phyloP scores from a whole-genome alignment of 2,797 vertebrate genomes.

The Xiphophorus birchmanni region DNA sequence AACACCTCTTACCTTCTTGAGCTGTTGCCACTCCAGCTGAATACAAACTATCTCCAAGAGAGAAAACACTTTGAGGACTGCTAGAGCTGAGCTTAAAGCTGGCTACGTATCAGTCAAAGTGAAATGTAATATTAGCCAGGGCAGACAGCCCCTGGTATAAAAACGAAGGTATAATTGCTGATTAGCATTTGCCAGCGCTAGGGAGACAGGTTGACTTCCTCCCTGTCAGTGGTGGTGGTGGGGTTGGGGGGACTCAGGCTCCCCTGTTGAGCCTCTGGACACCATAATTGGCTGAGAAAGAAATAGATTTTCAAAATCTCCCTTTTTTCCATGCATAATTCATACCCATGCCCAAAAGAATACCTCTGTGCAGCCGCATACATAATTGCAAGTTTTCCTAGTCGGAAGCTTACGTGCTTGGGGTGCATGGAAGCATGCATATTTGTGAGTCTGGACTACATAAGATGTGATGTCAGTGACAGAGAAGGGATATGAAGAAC shows the following conservation, averaged over 20 bases:
- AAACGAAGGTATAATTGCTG: conserved; percentile 73
- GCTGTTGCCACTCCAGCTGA: not conserved
- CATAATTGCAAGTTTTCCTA: conserved; percentile 35
- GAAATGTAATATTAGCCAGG: conserved; percentile 48
- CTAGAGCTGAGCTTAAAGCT: conserved; percentile 32
- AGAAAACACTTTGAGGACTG: not conserved
- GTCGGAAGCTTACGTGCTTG: conserved; percentile 29
- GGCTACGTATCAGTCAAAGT: conserved; percentile 32
- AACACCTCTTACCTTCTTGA: not conserved
- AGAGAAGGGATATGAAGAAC: conserved; percentile 1
- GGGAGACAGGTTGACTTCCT: conserved; percentile 68
- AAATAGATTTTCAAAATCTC: conserved; percentile 77
- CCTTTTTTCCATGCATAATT: conserved; percentile 73
- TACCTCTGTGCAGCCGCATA: conserved; percentile 56
- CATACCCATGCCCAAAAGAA: conserved; percentile 70
- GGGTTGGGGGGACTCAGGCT: conserved; percentile 49
- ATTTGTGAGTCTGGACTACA: conserved; percentile 12
- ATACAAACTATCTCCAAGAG: not conserved
- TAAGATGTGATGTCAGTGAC: not conserved
- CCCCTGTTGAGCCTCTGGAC: conserved; percentile 72
- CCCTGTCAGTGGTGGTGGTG: conserved; percentile 15
- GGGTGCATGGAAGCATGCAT: conserved; percentile 6
- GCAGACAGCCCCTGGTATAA: conserved; percentile 49
- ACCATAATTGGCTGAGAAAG: conserved; percentile 75
- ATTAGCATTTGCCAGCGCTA: conserved; percentile 70